Conservation (phyloP, 2,888 invertebrate genomes). For the Petrolisthes cinctipes region DNA sequence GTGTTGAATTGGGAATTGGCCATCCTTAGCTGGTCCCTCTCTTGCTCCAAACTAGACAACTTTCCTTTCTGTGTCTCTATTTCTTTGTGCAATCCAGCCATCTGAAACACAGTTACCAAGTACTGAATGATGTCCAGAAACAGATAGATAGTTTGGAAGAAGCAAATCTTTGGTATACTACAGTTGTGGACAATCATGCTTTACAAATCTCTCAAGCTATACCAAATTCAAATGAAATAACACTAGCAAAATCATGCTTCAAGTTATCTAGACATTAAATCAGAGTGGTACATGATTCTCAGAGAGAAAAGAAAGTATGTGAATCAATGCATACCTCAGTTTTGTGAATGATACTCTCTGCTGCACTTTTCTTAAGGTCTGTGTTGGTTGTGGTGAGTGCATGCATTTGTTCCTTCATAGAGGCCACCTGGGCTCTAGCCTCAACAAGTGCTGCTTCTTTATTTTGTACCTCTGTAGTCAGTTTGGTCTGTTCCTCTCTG, state of each 20-base stretch:
- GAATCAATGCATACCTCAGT: conserved; percentile 23
- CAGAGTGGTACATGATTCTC: too few relatives aligned
- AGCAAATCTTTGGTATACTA: too few relatives aligned
- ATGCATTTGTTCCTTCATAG: conserved; percentile 36
- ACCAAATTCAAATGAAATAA: too few relatives aligned
- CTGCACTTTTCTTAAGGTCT: conserved; percentile 48
- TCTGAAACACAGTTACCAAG: not conserved
- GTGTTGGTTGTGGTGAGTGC: conserved; percentile 15
- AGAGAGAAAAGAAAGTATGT: too few relatives aligned
- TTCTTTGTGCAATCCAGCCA: conserved; percentile 25
- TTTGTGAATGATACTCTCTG: conserved; percentile 40
- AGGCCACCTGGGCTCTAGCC: conserved; percentile 19
- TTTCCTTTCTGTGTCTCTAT: conserved; percentile 17
- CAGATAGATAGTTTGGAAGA: too few relatives aligned
- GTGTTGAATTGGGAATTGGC: conserved; percentile 63
- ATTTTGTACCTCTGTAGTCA: conserved; percentile 11
- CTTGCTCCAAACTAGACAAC: conserved; percentile 31
- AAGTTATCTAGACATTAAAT: too few relatives aligned
- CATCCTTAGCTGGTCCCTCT: conserved; percentile 61
- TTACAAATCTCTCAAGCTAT: too few relatives aligned
- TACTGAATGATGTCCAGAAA: too few relatives aligned
- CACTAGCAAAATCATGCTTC: too few relatives aligned
- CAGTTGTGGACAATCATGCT: too few relatives aligned
- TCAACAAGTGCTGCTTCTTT: conserved; percentile 24
- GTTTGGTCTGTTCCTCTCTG: conserved; percentile 14